Conservation (phyloP, 2,797 vertebrate genomes). For the Hipposideros larvatus region DNA sequence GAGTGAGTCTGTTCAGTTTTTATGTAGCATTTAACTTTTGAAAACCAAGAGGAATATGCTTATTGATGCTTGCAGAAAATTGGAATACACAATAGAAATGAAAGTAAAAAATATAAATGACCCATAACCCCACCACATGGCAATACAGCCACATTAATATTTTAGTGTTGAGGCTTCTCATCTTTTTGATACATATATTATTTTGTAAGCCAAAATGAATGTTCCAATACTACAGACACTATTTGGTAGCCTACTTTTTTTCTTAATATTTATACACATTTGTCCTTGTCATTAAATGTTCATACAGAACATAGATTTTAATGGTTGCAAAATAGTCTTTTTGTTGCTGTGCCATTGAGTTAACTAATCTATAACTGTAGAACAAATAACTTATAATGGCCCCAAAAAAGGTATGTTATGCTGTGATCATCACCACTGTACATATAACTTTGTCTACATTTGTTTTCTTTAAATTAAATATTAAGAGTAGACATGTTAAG, state of each 20-base stretch:
- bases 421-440: background rate
- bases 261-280: background rate
- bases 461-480: constrained; percentile 12
- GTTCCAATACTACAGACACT: background rate
- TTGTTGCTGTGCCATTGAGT: background rate
- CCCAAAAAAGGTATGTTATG: background rate
- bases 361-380: background rate
- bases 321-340: background rate
- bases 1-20: background rate
- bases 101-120: background rate
- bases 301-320: background rate
- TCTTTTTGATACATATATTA: background rate
- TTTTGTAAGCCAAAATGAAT: constrained; percentile 19
- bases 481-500: background rate
- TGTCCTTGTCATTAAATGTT: background rate
- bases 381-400: background rate
- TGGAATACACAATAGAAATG: background rate
- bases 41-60: background rate
- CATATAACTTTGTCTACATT: background rate
- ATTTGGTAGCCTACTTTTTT: background rate
- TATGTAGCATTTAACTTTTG: background rate
- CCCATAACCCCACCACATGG: background rate
- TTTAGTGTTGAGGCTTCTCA: background rate
- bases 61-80: background rate
- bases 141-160: background rate